Base-by-base conservation (phyloP, 2,888 invertebrate genomes). In the Polyommatus icarus region DNA sequence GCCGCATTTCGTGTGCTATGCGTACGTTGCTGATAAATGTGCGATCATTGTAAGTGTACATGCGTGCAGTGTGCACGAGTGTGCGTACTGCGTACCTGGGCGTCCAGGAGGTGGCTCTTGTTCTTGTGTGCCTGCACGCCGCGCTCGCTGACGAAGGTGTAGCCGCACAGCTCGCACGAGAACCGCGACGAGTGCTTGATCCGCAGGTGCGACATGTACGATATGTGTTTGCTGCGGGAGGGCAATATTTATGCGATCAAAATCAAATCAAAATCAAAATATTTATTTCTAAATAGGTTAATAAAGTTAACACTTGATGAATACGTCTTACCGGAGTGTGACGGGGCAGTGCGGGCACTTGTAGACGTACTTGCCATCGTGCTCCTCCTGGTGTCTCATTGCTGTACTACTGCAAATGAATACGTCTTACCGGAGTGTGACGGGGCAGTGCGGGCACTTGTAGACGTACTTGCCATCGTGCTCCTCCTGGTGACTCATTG, bases 151-250 rank as follows among this genome's bases (percentile, higher is more conserved):
- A 85, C 81, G 79, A 84, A 85, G 0, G 84, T 83, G 71, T 83
- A 79, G 0, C 85, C 85, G 78, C 85, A 85, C 29, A 84, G 77
- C 15, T 79, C 80, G 61, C 85, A 85, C 7, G 84, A 83, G 79
- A 81, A 82, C 76, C 83, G 83, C 40, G 85, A 83, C 1, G 84
- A 84, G 40, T 85, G 85, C 73, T 84, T 84, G n/a, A 84, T 83
- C 0, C 85, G 82, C 0, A 85, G 71, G 59, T 85, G 85, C 0
- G 83, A 82, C 82, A 84, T 81, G 79, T 83, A 83, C 1, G 84
- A 83, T 0, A 84, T 81, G 71, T 81, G 80, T 46, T 84, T 84
- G 7, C 84, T 84, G 81, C 0, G 50, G 50, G 15, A 3, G 15
- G 12, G 32, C 32, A 32, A 32, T 1, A 32, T 32, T 32, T 32